These are phyloP conservation scores for Masnerella sp. DNA, from an alignment of 2,888 invertebrate species.

Conservation along the genomic window DNA sequence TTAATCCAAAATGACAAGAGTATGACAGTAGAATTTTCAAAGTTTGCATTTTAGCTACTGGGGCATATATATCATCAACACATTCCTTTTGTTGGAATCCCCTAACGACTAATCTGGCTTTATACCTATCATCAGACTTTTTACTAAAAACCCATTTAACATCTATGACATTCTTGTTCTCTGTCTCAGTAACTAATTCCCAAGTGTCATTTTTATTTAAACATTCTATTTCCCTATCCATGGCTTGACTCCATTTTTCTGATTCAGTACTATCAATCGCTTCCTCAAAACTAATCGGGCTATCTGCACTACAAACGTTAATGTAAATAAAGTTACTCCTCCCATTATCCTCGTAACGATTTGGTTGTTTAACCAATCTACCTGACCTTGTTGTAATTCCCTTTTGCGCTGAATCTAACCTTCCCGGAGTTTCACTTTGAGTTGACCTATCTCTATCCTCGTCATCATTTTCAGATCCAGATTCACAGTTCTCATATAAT, in stretches of 20 bases:
- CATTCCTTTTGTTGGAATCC: conserved; percentile 8
- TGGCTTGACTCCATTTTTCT: conserved; percentile 21
- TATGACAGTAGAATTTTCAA: conserved; percentile 11
- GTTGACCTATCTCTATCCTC: too few species aligned
- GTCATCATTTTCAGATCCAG: conserved; percentile 6
- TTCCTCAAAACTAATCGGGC: conserved; percentile 20
- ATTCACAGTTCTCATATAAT: too few species aligned
- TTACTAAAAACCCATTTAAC: conserved; percentile 7
- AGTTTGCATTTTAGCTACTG: conserved; percentile 15
- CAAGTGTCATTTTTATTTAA: conserved; percentile 28
- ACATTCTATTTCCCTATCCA: conserved; percentile 33
- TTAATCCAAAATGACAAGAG: not conserved
- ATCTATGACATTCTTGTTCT: not conserved
- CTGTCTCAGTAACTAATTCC: conserved; percentile 13
- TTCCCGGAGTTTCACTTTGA: too few species aligned
- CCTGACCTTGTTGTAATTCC: conserved; percentile 13
- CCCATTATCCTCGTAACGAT: not conserved
- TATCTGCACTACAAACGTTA: conserved; percentile 19
- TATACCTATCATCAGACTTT: not conserved
- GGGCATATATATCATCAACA: not conserved
- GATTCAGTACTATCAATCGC: conserved; percentile 24
- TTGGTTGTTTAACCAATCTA: too few species aligned
- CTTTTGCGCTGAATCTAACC: not conserved
- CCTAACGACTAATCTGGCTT: conserved; percentile 6
- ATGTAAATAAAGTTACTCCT: conserved; percentile 18